Evolutionary conservation across 1,140 invertebrate species (phyloP).

Genomic region (Heliconius melpomene): DNA sequence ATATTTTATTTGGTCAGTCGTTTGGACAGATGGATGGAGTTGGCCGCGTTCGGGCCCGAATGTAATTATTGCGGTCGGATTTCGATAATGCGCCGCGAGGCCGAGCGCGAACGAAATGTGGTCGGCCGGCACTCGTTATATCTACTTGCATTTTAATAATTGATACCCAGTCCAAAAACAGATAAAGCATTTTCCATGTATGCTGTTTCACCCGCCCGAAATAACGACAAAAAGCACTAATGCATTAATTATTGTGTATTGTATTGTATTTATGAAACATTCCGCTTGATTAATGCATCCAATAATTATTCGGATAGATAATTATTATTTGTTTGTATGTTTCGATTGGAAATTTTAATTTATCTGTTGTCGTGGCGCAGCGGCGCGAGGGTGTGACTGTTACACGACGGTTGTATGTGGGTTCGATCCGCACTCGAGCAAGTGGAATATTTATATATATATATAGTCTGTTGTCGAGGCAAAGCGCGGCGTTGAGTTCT

Average conservation of each 20-base stretch:
- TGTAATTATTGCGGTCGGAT: conserved; percentile 79
- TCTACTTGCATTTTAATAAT: conserved; percentile 74
- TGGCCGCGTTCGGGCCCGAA: conserved; percentile 65
- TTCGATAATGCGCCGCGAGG: conserved; percentile 76
- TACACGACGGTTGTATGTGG: too few species aligned
- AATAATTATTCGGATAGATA: conserved; percentile 43
- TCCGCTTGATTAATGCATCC: conserved; percentile 44
- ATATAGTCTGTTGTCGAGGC: too few species aligned
- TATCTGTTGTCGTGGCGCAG: too few species aligned
- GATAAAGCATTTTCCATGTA: conserved; percentile 62
- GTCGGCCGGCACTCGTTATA: conserved; percentile 68
- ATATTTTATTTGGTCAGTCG: conserved; percentile 68
- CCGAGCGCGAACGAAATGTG: conserved; percentile 68
- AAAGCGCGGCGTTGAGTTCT: too few species aligned
- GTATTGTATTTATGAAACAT: conserved; percentile 28
- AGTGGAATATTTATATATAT: too few species aligned
- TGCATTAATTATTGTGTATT: conserved; percentile 32
- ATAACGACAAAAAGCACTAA: conserved; percentile 32
- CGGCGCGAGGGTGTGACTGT: too few species aligned
- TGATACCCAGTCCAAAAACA: conserved; percentile 63
- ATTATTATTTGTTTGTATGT: conserved; percentile 30
- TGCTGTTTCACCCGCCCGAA: conserved; percentile 42
- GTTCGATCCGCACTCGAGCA: too few species aligned
- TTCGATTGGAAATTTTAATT: conserved; percentile 31
- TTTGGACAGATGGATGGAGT: conserved; percentile 69